phyloP scores from a whole-genome alignment of 2,113 vertebrate genomes.

The Grammomys dolichurus region DNA sequence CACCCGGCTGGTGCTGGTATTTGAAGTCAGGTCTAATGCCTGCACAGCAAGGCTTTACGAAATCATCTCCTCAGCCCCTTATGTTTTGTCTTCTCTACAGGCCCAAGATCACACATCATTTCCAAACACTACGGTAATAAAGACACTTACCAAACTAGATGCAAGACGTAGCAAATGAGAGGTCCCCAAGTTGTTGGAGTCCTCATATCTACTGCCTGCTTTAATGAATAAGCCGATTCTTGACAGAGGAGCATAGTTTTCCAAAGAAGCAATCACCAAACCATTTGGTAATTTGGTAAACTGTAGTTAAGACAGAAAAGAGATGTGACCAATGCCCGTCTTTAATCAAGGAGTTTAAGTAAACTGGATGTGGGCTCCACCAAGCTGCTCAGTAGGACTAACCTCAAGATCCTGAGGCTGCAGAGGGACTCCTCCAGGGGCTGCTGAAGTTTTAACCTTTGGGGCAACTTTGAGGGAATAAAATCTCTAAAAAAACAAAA shows the following conservation, averaged over 20 bases:
- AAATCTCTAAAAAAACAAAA: slow-evolving; percentile 88
- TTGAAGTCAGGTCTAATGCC: background rate
- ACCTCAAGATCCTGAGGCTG: slow-evolving; percentile 95
- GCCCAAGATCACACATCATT: background rate
- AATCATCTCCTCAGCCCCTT: background rate
- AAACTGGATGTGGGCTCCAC: background rate
- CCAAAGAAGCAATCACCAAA: slow-evolving; percentile 94
- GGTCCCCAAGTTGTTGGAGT: slow-evolving; percentile 90
- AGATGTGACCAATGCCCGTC: background rate
- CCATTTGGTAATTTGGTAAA: slow-evolving; percentile 95
- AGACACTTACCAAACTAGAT: slow-evolving; percentile 91
- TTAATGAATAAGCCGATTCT: slow-evolving; percentile 96
- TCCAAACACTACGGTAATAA: background rate
- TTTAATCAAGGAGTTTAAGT: background rate
- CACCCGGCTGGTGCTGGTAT: background rate
- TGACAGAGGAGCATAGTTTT: slow-evolving; percentile 95
- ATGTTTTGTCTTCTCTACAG: background rate
- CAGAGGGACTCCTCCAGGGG: slow-evolving; percentile 86
- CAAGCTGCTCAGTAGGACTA: slow-evolving; percentile 76
- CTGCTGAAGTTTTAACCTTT: slow-evolving; percentile 85
- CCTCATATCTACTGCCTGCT: slow-evolving; percentile 95
- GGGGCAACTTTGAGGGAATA: slow-evolving; percentile 94
- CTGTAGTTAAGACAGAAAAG: slow-evolving; percentile 84
- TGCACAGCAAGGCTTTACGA: background rate
- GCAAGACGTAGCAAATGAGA: slow-evolving; percentile 95